Evolutionary conservation across 1,140 invertebrate genomes (phyloP), one percentile per base, ranked within the genome.

Genomic region (Drosophila bifasciata): DNA sequence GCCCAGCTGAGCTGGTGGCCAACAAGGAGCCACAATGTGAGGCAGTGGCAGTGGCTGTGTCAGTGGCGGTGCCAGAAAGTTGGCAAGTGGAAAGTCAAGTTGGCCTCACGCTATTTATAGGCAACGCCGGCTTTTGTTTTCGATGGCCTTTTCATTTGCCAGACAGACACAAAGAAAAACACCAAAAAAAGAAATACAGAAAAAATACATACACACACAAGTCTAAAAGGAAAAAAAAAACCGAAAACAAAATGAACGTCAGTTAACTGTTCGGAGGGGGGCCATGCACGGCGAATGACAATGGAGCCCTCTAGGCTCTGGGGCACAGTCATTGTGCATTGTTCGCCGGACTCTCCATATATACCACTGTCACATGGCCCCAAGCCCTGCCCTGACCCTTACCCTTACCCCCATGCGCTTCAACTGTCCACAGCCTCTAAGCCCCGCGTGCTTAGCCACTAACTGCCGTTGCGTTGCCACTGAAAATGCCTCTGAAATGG

Each of bases 111-210:
- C 81, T 86, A 81, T 86, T 86, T 86, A 86, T 86, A 81, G 81
- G 62, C 78, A 81, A 81, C 77, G 83, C 85, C 63, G 70, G 83
- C 81, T 88, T 85, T 86, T 86, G 81, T 86, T 86, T 86, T 86
- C 83, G 73, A 88, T 88, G 77, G 77, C 83, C 81, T 86, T 86
- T 86, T 88, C 83, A 86, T 88, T 86, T 86, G 77, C 81, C 81
- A 86, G 81, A 48, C 51, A 60, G 75, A 71, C 63, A 67, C 58
- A 76, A 70, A 63, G 73, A 60, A 75, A 75, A 61, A 52, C 63
- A 60, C 57, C 40, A 70, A 28, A 52, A 25, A 72, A 25, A 72
- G 45, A 63, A 43, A 72, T 28, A 53, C 53, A 72, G 16, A 62
- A 57, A 50, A 64, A n/a, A 43, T 0, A 36, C 4, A 36, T 28